Percentiles rank a stretch among this genome's conserved stretches.
Evolutionary conservation across 64 coral and sea anemone species (phyloP).

Genomic region (Anthopleura sola): DNA sequence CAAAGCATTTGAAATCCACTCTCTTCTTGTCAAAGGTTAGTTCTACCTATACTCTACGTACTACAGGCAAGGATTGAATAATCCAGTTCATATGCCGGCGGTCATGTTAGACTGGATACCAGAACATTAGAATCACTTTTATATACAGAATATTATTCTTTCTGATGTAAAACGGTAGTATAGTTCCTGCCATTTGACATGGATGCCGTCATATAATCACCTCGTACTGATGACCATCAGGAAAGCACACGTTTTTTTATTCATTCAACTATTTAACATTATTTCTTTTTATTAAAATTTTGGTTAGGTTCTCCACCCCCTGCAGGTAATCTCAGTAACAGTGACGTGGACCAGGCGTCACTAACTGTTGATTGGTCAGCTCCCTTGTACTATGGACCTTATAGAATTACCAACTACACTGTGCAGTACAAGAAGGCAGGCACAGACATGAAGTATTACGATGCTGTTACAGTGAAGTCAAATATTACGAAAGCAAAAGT

Average conservation of each 20-base stretch:
- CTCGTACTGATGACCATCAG: too few species aligned
- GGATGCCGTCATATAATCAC: too few species aligned
- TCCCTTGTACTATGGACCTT: neutral
- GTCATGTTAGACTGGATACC: too few species aligned
- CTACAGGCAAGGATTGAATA: too few species aligned
- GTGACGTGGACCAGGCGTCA: neutral
- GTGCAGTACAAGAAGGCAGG: slow-evolving; percentile 12
- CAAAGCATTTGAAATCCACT: neutral
- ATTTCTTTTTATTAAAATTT: neutral
- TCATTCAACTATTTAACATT: neutral
- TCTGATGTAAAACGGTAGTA: too few species aligned
- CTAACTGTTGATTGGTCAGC: neutral
- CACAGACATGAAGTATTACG: neutral
- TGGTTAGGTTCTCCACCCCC: slow-evolving; percentile 35
- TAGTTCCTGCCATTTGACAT: too few species aligned
- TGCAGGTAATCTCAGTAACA: neutral
- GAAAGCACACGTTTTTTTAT: too few species aligned
- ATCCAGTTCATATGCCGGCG: too few species aligned
- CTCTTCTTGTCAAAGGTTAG: neutral
- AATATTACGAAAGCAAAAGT: neutral
- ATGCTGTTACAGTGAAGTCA: neutral
- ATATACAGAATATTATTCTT: too few species aligned
- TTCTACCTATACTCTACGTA: neutral
- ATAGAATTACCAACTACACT: slow-evolving; percentile 21
- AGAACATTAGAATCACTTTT: too few species aligned